Conservation (phyloP, 2,797 vertebrate species). For the Cirrhinus mrigala region DNA sequence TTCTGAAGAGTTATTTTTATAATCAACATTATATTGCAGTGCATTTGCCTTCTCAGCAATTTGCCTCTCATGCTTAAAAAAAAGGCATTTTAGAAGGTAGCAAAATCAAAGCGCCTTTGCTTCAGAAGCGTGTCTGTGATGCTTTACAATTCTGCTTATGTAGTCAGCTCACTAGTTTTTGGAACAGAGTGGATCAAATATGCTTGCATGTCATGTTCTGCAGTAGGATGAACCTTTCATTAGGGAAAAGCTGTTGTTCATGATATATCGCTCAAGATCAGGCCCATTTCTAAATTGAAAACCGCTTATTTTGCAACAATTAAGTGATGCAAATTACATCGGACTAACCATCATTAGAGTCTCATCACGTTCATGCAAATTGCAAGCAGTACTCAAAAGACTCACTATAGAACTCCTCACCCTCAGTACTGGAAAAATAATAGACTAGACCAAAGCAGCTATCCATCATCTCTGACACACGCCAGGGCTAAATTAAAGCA, state of each 20-base stretch:
- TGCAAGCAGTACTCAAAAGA: slow-evolving; percentile 20
- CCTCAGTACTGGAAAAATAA: slow-evolving; percentile 41
- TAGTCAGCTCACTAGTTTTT: slow-evolving; percentile 1
- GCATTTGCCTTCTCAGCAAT: not conserved
- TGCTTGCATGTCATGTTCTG: slow-evolving; percentile 1
- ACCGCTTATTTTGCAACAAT: slow-evolving; percentile 22
- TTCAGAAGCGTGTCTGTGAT: not conserved
- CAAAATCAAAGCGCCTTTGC: slow-evolving; percentile 16
- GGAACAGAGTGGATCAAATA: slow-evolving; percentile 9
- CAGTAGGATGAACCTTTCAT: not conserved
- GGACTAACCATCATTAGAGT: slow-evolving; percentile 23
- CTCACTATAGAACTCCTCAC: slow-evolving; percentile 20
- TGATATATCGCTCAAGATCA: slow-evolving; percentile 5
- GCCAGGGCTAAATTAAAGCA: slow-evolving; percentile 38
- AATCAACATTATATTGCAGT: slow-evolving; percentile 1
- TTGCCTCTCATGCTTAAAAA: not conserved
- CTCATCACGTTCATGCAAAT: slow-evolving; percentile 42
- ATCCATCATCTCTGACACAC: slow-evolving; percentile 30
- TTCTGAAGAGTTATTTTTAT: not conserved
- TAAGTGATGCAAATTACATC: slow-evolving; percentile 42
- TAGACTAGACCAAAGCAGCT: slow-evolving; percentile 18
- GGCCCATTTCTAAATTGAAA: slow-evolving; percentile 22
- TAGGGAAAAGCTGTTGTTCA: slow-evolving; percentile 12
- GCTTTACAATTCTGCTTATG: not conserved
- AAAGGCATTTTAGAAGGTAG: not conserved